These are phyloP conservation scores for Oncorhynchus tshawytscha DNA, from an alignment of 2,113 vertebrate species.

Conservation along the genomic window DNA sequence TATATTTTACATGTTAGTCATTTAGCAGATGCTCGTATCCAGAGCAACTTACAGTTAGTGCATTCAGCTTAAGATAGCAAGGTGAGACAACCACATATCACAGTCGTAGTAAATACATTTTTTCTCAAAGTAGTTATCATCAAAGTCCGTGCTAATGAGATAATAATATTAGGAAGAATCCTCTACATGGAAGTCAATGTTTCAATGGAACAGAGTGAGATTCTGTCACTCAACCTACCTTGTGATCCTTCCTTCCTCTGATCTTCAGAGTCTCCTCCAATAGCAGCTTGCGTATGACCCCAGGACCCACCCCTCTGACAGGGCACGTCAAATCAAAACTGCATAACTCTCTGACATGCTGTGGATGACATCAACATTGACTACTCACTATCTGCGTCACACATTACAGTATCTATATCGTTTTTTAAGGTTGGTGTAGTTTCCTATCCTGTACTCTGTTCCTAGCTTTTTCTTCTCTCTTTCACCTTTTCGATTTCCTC, in stretches of 20 bases:
- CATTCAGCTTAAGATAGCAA: too few species aligned
- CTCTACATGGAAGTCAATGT: neutral
- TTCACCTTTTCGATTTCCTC: conserved; percentile 76
- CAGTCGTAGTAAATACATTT: too few species aligned
- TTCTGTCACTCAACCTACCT: conserved; percentile 61
- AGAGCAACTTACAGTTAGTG: too few species aligned
- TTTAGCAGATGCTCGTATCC: too few species aligned
- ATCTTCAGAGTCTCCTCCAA: conserved; percentile 74
- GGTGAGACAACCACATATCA: too few species aligned
- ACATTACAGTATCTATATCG: neutral
- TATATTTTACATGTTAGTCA: too few species aligned
- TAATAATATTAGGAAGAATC: neutral
- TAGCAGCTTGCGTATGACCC: conserved; percentile 73
- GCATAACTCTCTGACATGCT: conserved; percentile 74
- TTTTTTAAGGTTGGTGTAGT: neutral
- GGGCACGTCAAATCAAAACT: conserved; percentile 75
- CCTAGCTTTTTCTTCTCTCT: neutral
- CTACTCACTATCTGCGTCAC: conserved; percentile 1
- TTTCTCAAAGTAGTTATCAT: too few species aligned
- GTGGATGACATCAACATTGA: conserved; percentile 19
- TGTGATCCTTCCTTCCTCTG: conserved; percentile 78
- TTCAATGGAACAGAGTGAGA: too few species aligned
- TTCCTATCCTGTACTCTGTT: neutral
- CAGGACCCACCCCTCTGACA: conserved; percentile 64
- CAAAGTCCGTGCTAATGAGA: neutral